Evolutionary conservation across 2,888 invertebrate genomes (phyloP).

Genomic region (Drosophila picticornis): DNA sequence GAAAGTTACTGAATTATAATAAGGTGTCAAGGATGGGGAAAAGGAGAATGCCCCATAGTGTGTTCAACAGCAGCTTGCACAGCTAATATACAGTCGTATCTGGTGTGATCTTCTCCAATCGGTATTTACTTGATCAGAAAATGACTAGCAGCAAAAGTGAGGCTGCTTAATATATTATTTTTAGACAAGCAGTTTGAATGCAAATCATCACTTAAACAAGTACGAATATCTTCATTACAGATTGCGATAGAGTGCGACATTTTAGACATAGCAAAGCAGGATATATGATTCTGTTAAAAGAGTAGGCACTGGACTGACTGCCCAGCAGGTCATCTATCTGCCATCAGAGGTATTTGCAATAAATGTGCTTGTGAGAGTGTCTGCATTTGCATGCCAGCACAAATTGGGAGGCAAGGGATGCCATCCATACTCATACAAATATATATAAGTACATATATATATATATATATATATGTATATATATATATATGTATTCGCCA

Average conservation of each 20-base stretch:
- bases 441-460: slow-evolving; percentile 19
- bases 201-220: neutral
- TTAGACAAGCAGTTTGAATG: neutral
- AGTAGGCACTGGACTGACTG: slow-evolving; percentile 6
- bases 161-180: neutral
- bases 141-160: neutral
- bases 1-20: neutral
- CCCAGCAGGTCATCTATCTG: slow-evolving; percentile 49
- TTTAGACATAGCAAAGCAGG: slow-evolving; percentile 4
- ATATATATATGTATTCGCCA: slow-evolving; percentile 22
- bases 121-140: neutral
- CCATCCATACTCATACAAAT: slow-evolving; percentile 29
- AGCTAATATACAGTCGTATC: neutral
- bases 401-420: slow-evolving; percentile 1
- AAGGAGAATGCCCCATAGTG: neutral
- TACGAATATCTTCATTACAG: neutral
- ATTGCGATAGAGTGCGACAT: neutral
- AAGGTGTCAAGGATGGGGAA: neutral
- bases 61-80: neutral
- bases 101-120: neutral
- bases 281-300: neutral
- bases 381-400: slow-evolving; percentile 2
- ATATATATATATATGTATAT: too few species aligned
- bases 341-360: slow-evolving; percentile 56
- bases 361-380: slow-evolving; percentile 7